These are phyloP conservation scores for Desmodus rotundus DNA, from an alignment of 2,113 vertebrate genomes.

Conservation along the genomic window DNA sequence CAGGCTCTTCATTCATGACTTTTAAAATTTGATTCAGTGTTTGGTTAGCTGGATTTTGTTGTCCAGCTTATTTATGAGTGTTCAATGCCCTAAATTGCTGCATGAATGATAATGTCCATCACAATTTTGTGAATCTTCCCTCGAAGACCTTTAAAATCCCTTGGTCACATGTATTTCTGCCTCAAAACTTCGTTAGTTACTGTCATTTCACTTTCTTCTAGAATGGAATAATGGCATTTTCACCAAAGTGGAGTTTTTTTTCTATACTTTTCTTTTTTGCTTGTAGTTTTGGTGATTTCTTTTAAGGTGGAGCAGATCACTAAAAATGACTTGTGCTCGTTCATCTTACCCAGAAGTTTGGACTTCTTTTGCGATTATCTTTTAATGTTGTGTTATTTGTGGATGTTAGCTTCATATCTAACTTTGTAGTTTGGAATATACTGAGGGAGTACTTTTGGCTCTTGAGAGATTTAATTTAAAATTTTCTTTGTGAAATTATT, in stretches of 20 bases:
- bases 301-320: background rate
- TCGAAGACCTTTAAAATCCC: background rate
- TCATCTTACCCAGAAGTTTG: background rate
- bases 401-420: background rate
- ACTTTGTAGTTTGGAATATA: background rate
- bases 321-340: background rate
- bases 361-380: background rate
- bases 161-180: background rate
- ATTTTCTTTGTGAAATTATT: background rate
- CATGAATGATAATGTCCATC: background rate
- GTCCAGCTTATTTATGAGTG: background rate
- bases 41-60: slow-evolving; percentile 12
- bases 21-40: background rate
- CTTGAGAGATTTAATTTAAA: background rate
- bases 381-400: background rate
- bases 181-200: background rate
- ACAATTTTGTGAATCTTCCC: background rate
- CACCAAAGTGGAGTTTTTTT: background rate
- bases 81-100: background rate
- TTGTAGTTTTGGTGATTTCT: background rate
- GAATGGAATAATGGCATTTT: background rate
- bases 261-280: background rate
- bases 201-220: background rate
- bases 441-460: background rate
- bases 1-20: background rate